phyloP scores from a whole-genome alignment of 2,113 vertebrate genomes.

The Psittacara wagleri region DNA sequence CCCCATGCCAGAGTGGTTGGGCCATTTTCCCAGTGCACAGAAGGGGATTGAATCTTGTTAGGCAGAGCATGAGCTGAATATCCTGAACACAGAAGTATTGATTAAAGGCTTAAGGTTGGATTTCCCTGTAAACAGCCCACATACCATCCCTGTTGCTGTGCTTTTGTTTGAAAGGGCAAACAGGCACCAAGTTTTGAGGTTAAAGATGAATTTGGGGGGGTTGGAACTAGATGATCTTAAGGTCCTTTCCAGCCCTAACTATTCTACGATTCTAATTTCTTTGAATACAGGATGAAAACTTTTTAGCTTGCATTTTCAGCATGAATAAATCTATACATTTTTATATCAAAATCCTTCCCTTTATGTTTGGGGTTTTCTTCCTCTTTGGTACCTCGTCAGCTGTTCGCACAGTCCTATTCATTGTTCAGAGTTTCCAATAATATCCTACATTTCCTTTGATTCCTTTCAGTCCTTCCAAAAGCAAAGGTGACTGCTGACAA shows the following conservation, averaged over 20 bases:
- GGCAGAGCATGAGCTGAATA: background rate
- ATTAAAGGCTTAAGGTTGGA: background rate
- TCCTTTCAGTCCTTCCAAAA: background rate
- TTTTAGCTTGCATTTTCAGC: background rate
- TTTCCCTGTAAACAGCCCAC: background rate
- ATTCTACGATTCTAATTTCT: background rate
- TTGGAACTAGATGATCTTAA: background rate
- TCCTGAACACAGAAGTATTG: background rate
- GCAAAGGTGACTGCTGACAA: conserved; percentile 24
- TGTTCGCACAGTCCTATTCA: background rate
- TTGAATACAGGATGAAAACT: background rate
- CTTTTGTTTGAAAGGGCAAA: background rate
- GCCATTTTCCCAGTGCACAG: background rate
- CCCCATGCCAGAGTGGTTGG: background rate
- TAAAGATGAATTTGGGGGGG: background rate
- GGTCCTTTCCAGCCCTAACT: background rate
- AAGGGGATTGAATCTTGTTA: background rate
- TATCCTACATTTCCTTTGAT: conserved; percentile 3
- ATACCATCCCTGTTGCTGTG: background rate
- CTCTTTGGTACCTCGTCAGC: background rate
- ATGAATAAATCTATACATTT: background rate
- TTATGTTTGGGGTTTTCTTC: background rate
- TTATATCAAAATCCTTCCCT: background rate
- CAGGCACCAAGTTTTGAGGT: background rate
- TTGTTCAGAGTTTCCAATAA: background rate